phyloP scores from a whole-genome alignment of 1,140 invertebrate genomes.

The Laupala kohalensis region DNA sequence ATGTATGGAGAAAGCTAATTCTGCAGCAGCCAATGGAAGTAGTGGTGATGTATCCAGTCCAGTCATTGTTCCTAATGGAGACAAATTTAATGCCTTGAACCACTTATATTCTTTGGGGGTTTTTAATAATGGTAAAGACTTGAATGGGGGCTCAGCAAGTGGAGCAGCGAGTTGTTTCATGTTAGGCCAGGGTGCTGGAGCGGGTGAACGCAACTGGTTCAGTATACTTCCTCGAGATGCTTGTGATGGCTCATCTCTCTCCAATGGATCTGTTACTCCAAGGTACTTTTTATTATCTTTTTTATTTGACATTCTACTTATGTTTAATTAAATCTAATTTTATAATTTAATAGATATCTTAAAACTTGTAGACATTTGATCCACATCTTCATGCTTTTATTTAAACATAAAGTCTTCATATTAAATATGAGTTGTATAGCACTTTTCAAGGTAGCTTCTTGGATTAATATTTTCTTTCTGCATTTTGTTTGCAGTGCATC shows the following conservation, averaged over 20 bases:
- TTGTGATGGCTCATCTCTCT: constrained; percentile 38
- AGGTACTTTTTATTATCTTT: constrained; percentile 4
- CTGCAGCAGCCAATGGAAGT: background rate
- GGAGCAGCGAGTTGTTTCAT: constrained; percentile 18
- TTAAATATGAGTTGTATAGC: no score
- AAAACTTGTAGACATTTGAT: no score
- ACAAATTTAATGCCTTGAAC: constrained; percentile 18
- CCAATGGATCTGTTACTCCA: constrained; percentile 14
- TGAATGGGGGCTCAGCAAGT: constrained; percentile 25
- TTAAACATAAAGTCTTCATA: no score
- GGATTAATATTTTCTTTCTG: background rate
- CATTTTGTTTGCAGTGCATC: background rate
- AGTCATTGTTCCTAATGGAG: constrained; percentile 13
- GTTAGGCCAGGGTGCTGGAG: constrained; percentile 15
- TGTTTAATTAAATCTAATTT: background rate
- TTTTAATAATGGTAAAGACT: constrained; percentile 30
- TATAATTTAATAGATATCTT: no score
- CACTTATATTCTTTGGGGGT: constrained; percentile 20
- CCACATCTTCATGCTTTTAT: no score
- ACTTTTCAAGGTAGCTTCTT: background rate
- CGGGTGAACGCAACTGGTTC: constrained; percentile 39
- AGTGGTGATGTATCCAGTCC: constrained; percentile 16
- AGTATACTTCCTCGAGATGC: constrained; percentile 44
- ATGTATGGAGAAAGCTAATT: constrained; percentile 17
- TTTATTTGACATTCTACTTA: background rate